Conservation (phyloP, 2,113 vertebrate genomes). For the Rhegmatorhina hoffmannsi region DNA sequence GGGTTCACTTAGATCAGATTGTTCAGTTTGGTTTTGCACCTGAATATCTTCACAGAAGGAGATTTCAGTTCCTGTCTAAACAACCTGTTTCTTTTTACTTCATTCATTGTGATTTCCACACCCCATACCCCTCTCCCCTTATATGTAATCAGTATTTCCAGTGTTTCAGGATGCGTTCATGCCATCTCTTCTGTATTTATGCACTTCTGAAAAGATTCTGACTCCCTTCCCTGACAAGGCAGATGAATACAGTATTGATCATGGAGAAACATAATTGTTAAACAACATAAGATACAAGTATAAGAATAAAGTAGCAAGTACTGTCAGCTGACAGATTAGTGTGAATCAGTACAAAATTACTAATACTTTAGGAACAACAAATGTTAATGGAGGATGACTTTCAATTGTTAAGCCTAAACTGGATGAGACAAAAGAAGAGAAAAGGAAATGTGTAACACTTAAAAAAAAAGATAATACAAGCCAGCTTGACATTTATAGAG, state of each 20-base stretch:
- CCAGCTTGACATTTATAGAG: neutral
- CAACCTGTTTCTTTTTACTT: neutral
- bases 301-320: neutral
- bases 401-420: neutral
- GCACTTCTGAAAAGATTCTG: neutral
- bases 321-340: neutral
- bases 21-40: neutral
- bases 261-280: neutral
- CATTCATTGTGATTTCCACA: neutral
- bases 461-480: neutral
- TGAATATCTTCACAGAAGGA: neutral
- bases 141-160: neutral
- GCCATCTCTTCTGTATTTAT: neutral
- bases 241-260: neutral
- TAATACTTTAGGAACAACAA: neutral
- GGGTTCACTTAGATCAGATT: neutral
- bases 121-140: accelerated
- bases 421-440: neutral
- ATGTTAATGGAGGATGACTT: neutral
- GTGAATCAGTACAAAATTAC: neutral
- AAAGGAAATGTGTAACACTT: neutral
- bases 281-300: neutral
- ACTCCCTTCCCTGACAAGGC: neutral
- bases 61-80: neutral
- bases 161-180: neutral